Percentiles rank a stretch among this genome's conserved stretches.
phyloP scores from a whole-genome alignment of 2,113 vertebrate genomes.

The Collichthys lucidus region DNA sequence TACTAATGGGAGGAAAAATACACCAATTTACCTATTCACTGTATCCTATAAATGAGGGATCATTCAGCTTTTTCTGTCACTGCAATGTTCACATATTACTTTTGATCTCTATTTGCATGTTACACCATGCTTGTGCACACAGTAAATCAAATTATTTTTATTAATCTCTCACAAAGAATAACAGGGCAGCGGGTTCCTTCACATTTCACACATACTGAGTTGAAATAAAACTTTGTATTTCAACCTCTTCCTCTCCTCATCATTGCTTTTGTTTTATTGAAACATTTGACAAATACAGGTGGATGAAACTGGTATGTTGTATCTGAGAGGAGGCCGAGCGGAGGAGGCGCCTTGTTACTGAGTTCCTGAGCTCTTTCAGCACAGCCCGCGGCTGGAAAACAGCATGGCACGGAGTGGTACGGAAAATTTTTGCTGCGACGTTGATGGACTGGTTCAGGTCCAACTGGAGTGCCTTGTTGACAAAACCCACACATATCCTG shows the following conservation, averaged over 20 bases:
- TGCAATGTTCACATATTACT: constrained; percentile 11
- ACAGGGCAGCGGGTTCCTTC: constrained; percentile 40
- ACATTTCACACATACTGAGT: constrained; percentile 61
- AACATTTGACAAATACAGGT: not conserved
- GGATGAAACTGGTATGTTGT: constrained; percentile 21
- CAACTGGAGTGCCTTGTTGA: constrained; percentile 18
- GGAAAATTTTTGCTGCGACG: constrained; percentile 21
- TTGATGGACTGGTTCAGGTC: constrained; percentile 24
- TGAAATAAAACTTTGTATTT: constrained; percentile 75
- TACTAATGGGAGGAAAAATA: constrained; percentile 28
- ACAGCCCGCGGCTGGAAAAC: not conserved
- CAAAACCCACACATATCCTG: constrained; percentile 16
- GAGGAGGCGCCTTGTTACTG: constrained; percentile 11
- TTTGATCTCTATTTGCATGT: constrained; percentile 60
- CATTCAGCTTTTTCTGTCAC: constrained; percentile 37
- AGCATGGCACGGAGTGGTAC: constrained; percentile 24
- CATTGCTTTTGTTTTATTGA: constrained; percentile 31
- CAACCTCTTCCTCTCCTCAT: constrained; percentile 19
- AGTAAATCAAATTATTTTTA: constrained; percentile 25
- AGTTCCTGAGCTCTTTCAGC: constrained; percentile 21
- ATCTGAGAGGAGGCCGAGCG: not conserved
- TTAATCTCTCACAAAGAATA: constrained; percentile 45
- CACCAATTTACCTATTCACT: constrained; percentile 24
- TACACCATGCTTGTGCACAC: constrained; percentile 33
- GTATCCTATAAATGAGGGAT: constrained; percentile 20